Evolutionary conservation across 2,113 vertebrate genomes (phyloP).

Genomic region (Atherinomorus stipes): DNA sequence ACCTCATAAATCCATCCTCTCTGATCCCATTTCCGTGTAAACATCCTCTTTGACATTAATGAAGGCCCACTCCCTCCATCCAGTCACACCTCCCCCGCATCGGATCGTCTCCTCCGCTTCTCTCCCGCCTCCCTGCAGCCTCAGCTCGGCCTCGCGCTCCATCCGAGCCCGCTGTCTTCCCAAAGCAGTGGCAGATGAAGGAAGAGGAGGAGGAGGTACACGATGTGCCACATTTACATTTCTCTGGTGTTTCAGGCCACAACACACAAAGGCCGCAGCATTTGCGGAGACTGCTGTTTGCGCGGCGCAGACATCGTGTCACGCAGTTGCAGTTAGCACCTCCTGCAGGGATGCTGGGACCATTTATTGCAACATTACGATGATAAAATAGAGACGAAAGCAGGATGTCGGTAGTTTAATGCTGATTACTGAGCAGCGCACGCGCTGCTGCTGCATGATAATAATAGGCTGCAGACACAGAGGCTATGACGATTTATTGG

Average conservation of each 20-base stretch:
- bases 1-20: not conserved
- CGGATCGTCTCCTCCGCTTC: constrained; percentile 11
- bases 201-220: not conserved
- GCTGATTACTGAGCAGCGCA: not conserved
- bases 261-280: too few species aligned
- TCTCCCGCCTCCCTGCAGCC: constrained; percentile 27
- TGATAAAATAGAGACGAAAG: not conserved
- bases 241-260: constrained; percentile 19
- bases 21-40: constrained; percentile 39
- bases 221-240: constrained; percentile 1
- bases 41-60: constrained; percentile 33
- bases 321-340: constrained; percentile 6
- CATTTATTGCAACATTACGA: not conserved
- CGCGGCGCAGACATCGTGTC: constrained; percentile 8
- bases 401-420: not conserved
- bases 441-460: not conserved
- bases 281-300: too few species aligned
- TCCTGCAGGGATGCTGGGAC: not conserved
- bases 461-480: too few species aligned
- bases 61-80: not conserved
- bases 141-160: constrained; percentile 20
- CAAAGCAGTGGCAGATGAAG: not conserved
- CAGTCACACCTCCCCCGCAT: constrained; percentile 30
- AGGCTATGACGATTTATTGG: not conserved
- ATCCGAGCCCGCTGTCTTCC: constrained; percentile 1